Evolutionary conservation across 2,888 invertebrate genomes (phyloP), one percentile per base, ranked within the genome.

Genomic region (Drosophila quasianomalipes): DNA sequence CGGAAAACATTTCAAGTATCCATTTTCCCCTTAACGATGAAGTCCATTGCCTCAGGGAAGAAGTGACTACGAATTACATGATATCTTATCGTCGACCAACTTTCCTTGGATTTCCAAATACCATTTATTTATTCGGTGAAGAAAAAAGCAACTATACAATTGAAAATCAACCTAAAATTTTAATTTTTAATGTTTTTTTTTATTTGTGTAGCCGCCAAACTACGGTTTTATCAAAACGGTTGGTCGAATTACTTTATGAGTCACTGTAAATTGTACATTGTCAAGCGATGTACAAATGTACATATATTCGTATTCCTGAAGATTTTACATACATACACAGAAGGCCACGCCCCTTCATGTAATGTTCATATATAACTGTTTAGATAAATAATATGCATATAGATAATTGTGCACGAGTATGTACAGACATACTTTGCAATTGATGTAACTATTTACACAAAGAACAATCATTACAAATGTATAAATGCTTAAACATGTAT

Each of bases 401-500:
- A 35, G 35, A 12, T 37, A 28, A 57, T 30, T 39, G n/a, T 28
- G 28, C 28, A 28, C 28, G 28, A 39, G n/a, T 28, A 39, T 7
- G 39, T 31, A 30, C 6, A 41, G 35, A 61, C 30, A 26, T 22
- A 54, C 35, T 37, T 61, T 22, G 30, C 31, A 58, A 60, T 51
- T 35, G 22, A 54, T 53, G 44, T 59, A 74, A 37, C 44, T 61
- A 47, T 26, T 47, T 47, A 57, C 37, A 61, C 35, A 61, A 39
- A 54, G 16, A 28, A 31, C n/a, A 39, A 54, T 19, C 10, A 31
- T 22, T 31, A 22, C 41, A 16, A 22, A 22, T 14, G 16, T 30
- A 28, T 28, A 30, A n/a, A 3, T n/a, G 9, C 6, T 28, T 2
- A 6, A n/a, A 16, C 16, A 37, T 5, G 1, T 1, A 37, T 3